Percentiles rank a stretch among this genome's conserved stretches.
These are phyloP conservation scores for Thera britannica DNA, from an alignment of 2,888 invertebrate genomes.

Conservation along the genomic window DNA sequence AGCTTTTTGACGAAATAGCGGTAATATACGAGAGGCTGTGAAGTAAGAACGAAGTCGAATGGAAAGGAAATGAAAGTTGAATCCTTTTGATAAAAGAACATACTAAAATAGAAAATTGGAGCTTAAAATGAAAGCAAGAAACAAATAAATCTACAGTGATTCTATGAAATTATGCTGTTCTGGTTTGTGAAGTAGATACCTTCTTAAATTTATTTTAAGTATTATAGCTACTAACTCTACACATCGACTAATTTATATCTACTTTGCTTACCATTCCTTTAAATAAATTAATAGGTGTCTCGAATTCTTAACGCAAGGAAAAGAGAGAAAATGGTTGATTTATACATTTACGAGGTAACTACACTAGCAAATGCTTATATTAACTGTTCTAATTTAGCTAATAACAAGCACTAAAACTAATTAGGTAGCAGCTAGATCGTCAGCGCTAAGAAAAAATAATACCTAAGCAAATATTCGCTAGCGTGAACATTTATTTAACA, in stretches of 20 bases:
- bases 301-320: neutral
- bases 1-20: constrained; percentile 3
- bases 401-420: constrained; percentile 26
- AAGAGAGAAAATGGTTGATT: neutral
- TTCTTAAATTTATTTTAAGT: no score
- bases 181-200: no score
- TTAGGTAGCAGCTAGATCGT: constrained; percentile 22
- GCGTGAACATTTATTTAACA: constrained; percentile 20
- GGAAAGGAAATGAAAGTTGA: no score
- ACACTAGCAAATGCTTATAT: constrained; percentile 1
- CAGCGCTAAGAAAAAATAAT: constrained; percentile 10
- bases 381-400: constrained; percentile 12
- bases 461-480: constrained; percentile 16
- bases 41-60: no score
- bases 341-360: neutral
- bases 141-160: neutral
- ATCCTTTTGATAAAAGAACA: no score
- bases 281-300: no score
- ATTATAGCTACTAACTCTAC: no score
- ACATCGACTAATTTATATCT: neutral
- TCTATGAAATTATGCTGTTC: neutral
- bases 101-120: no score
- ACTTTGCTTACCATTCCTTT: neutral
- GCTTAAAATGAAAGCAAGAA: neutral
- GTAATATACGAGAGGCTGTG: neutral